Evolutionary conservation across 2,888 invertebrate genomes (phyloP), one percentile per base, ranked within the genome.

Genomic region (Xanthorhoe designata): DNA sequence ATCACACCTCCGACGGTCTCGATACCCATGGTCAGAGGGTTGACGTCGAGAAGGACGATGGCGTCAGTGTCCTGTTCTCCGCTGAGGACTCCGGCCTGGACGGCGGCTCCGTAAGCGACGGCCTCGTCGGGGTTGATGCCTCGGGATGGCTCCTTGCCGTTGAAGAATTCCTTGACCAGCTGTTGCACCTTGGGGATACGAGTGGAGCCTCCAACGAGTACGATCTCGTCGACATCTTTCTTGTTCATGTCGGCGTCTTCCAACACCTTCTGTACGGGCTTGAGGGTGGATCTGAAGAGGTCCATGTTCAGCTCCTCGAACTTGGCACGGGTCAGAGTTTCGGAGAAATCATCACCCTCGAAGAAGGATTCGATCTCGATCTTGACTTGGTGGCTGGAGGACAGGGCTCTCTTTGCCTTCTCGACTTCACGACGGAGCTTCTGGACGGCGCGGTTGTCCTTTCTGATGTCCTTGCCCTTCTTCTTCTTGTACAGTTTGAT

Each of bases 1-100:
- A 99, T 99, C 35, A 99, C 99, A 76, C 99, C 99, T 72, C 99
- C 99, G 56, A 99, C 99, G 50, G 99, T 99, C 93, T 99, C 99
- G 84, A 99, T 99, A 92, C 99, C 99, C 96, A 99, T 96, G 74
- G 99, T 99, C 74, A 99, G 95, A 76, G 99, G 99, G 90, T 99
- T 99, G 61, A 99, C 99, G 88, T 99, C 99, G 72, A 99, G 95
- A 68, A 99, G 95, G 0, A 99, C 98, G 76, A 99, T 97, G 62
- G 99, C 99, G 78, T 98, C 98, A 1, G 98, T 98, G 85, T 98
- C 98, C 91, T 99, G 98, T 94, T 99, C 99, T 61, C 99, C 98
- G 69, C 98, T 98, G 67, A 99, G 95, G 0, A 99, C 99, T 78
- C 99, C 99, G 84, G 98, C 99, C 93, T 99, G 99, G 8, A 99